Evolutionary conservation across 2,888 invertebrate genomes (phyloP).

Genomic region (Xanthia icteritia): DNA sequence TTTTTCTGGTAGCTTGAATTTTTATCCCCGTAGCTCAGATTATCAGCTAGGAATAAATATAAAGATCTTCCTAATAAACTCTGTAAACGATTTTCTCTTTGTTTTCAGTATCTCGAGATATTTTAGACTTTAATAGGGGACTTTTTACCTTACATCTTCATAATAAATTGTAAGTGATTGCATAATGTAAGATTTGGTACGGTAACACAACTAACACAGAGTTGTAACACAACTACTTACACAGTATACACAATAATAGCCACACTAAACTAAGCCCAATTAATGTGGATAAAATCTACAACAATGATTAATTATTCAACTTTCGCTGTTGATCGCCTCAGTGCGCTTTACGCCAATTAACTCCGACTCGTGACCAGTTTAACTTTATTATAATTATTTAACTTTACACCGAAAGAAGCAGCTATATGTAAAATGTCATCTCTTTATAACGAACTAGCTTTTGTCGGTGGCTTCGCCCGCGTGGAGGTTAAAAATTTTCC

Average conservation of each 20-base stretch:
- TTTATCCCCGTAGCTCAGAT: background rate
- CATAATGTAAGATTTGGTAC: background rate
- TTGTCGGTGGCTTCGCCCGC: background rate
- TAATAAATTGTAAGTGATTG: background rate
- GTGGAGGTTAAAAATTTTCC: background rate
- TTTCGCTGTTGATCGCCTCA: slow-evolving; percentile 51
- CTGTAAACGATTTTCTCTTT: background rate
- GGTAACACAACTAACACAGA: background rate
- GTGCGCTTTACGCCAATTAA: slow-evolving; percentile 57
- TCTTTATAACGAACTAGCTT: background rate
- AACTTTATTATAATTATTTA: slow-evolving; percentile 31
- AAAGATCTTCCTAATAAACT: background rate
- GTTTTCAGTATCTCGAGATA: background rate
- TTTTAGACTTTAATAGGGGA: background rate
- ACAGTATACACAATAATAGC: background rate
- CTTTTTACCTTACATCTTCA: background rate
- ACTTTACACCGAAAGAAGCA: background rate
- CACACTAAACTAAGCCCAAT: slow-evolving; percentile 37
- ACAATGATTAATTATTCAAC: slow-evolving; percentile 59
- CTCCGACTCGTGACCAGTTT: slow-evolving; percentile 11
- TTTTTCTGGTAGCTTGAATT: background rate
- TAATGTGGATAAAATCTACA: slow-evolving; percentile 56
- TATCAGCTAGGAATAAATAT: background rate
- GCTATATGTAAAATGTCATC: background rate
- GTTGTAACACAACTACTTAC: background rate